phyloP scores from a whole-genome alignment of 2,797 vertebrate species.

The Florisuga fusca region DNA sequence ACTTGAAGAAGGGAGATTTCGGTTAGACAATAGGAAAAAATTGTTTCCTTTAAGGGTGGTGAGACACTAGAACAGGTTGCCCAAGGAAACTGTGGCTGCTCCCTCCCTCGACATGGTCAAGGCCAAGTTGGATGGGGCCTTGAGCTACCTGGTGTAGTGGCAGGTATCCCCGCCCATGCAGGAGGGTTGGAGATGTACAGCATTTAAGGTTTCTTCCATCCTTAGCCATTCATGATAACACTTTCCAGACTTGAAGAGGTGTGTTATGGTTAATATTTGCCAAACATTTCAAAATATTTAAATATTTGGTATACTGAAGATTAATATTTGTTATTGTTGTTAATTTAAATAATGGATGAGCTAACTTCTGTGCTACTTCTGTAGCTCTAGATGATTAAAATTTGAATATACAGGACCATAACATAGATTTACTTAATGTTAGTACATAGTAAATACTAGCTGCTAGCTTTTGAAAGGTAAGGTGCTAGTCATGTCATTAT shows the following conservation, averaged over 20 bases:
- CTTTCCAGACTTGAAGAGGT: background rate
- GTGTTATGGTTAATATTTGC: background rate
- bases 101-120: too few species aligned
- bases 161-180: too few species aligned
- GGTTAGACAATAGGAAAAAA: too few species aligned
- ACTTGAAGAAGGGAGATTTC: too few species aligned
- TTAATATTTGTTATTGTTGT: background rate
- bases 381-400: background rate
- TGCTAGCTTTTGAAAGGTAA: background rate
- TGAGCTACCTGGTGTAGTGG: too few species aligned
- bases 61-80: too few species aligned
- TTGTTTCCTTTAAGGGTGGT: too few species aligned
- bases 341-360: background rate
- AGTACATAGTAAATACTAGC: background rate
- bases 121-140: too few species aligned
- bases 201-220: too few species aligned
- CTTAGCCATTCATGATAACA: background rate
- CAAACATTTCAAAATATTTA: background rate
- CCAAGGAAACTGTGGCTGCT: too few species aligned
- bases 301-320: background rate
- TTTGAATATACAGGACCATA: background rate
- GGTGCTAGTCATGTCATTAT: background rate
- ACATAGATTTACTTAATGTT: background rate
- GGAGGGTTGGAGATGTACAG: too few species aligned
- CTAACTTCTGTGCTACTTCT: background rate